Evolutionary conservation across 1,140 invertebrate genomes (phyloP), one percentile per base, ranked within the genome.

Genomic region (Drosophila nikananu): DNA sequence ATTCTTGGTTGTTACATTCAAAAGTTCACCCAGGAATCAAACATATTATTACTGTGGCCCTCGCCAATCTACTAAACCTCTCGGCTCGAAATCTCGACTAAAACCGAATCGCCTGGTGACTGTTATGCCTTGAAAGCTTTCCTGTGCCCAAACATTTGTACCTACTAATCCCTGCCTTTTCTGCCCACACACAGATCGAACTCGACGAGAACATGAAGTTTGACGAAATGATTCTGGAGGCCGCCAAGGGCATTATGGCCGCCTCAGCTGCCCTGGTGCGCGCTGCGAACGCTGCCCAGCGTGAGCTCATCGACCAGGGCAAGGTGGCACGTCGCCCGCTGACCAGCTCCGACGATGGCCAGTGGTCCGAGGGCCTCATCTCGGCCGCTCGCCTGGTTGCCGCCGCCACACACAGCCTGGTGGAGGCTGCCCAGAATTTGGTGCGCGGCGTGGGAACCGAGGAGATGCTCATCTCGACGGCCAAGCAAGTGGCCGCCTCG

Each of bases 151-250:
- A 39, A 73, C 27, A 32, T 44, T 44, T 51, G 37, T 19, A 25
- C 19, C 41, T 27, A 32, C 35, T 46, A 30, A 32, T 32, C 10
- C 41, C 27, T 46, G 25, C 15, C 19, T 39, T 54, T 46, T 57
- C 44, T 57, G 39, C 15, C 58, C 49, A 44, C 15, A 58, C 58
- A 93, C 60, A 93, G 92, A 93, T 93, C 96, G 97, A 98, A 94
- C 95, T 98, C 5, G 98, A 98, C 93, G 98, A 99, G 93, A 97
- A 95, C 68, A 95, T 98, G 93, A 99, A 99, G 93, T 99, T 99
- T 94, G 99, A 99, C 92, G 99, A 99, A 93, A 99, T 99, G 96
- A 99, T 99, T 76, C 93, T 99, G 76, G 98, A 99, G 93, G 98
- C 99, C 4, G 98, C 98, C 13, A 99, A 99, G 94, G 99, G 98